These are phyloP conservation scores for Xyrauchen texanus DNA, from an alignment of 2,113 vertebrate species.

Conservation along the genomic window DNA sequence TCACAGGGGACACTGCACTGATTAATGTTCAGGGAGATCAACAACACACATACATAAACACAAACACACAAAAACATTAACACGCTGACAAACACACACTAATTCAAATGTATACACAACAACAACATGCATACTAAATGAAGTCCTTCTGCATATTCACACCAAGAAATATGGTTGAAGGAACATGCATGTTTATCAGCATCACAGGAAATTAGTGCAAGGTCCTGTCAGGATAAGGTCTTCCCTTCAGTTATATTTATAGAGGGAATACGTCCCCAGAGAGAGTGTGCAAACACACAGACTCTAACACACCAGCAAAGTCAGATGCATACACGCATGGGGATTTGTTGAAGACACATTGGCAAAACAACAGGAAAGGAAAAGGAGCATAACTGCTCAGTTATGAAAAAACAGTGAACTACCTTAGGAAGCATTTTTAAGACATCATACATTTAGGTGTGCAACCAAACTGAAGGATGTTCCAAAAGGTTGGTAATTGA, in stretches of 20 bases:
- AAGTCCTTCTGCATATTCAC: background rate
- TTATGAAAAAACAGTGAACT: no score
- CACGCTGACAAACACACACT: background rate
- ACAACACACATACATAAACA: background rate
- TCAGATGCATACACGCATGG: conserved; percentile 7
- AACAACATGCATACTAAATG: no score
- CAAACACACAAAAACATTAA: background rate
- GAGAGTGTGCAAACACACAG: conserved; percentile 17
- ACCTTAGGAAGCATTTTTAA: no score
- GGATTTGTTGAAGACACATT: background rate
- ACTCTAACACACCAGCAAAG: conserved; percentile 2
- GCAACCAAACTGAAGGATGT: no score
- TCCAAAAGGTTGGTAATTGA: no score
- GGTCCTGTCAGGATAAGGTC: background rate
- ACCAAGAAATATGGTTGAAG: background rate
- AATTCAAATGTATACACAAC: no score
- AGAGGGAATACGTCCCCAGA: conserved; percentile 25
- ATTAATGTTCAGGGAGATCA: conserved; percentile 24
- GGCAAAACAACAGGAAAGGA: background rate
- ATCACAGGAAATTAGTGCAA: conserved; percentile 1
- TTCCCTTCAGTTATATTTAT: conserved; percentile 48
- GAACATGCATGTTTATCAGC: background rate
- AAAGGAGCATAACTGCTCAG: background rate
- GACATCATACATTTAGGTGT: no score
- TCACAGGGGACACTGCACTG: conserved; percentile 15